phyloP scores from a whole-genome alignment of 2,888 invertebrate genomes.

The Drosophila neutralis region DNA sequence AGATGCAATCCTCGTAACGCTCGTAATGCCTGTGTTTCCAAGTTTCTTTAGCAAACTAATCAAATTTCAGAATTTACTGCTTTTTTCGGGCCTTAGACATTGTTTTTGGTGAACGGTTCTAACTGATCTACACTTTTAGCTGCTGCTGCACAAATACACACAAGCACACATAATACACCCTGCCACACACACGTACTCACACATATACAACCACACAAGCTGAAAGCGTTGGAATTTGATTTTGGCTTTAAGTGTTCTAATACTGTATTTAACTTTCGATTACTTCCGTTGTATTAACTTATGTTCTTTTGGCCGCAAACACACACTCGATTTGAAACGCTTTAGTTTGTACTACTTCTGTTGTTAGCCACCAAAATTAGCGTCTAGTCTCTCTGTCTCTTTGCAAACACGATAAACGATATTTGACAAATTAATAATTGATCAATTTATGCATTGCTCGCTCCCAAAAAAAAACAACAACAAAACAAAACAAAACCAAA shows the following conservation, averaged over 20 bases:
- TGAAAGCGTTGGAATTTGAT: slow-evolving; percentile 26
- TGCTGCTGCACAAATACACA: slow-evolving; percentile 27
- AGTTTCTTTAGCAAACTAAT: slow-evolving; percentile 21
- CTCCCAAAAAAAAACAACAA: slow-evolving; percentile 13
- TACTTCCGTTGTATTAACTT: slow-evolving; percentile 44
- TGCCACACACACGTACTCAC: slow-evolving; percentile 3
- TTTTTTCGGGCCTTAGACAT: slow-evolving; percentile 22
- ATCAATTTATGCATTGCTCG: slow-evolving; percentile 61
- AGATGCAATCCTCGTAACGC: slow-evolving; percentile 2
- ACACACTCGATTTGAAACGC: slow-evolving; percentile 41
- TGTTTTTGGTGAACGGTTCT: slow-evolving; percentile 45
- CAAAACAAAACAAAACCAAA: neutral
- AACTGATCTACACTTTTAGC: slow-evolving; percentile 19
- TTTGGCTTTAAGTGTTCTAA: slow-evolving; percentile 51
- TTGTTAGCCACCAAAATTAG: slow-evolving; percentile 46
- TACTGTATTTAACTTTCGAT: slow-evolving; percentile 33
- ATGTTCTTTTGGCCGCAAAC: slow-evolving; percentile 33
- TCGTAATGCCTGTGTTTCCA: neutral
- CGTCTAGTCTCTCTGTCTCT: slow-evolving; percentile 41
- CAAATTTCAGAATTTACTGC: slow-evolving; percentile 11
- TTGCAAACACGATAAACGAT: slow-evolving; percentile 30
- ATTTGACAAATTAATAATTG: slow-evolving; percentile 50
- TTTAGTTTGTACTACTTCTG: slow-evolving; percentile 42
- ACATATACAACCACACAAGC: slow-evolving; percentile 4
- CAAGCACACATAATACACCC: neutral